Evolutionary conservation across 2,888 invertebrate species (phyloP).

Genomic region (Noctua janthe): DNA sequence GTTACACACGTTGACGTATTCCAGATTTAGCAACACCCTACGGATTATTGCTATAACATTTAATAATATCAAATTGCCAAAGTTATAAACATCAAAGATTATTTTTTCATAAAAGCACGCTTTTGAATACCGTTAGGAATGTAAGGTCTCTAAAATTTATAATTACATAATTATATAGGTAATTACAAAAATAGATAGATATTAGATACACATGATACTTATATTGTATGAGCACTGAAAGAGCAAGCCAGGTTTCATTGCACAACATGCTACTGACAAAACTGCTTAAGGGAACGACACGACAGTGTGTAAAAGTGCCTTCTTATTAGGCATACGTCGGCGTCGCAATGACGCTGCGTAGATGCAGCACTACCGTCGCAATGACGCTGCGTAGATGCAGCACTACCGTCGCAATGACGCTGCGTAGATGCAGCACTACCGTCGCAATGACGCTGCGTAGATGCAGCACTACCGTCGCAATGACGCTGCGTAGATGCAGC

Average conservation of each 20-base stretch:
- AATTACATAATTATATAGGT: conserved; percentile 7
- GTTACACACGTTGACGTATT: background rate
- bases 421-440: too few species aligned
- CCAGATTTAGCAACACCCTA: conserved; percentile 5
- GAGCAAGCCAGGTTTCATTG: background rate
- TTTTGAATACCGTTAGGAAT: conserved; percentile 30
- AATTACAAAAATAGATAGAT: conserved; percentile 46
- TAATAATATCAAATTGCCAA: conserved; percentile 25
- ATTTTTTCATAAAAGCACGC: conserved; percentile 11
- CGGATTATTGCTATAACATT: conserved; percentile 32
- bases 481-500: too few species aligned
- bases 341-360: background rate
- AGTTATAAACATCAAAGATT: conserved; percentile 25
- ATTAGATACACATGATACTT: conserved; percentile 20
- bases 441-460: too few species aligned
- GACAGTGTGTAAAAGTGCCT: background rate
- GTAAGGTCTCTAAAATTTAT: conserved; percentile 33
- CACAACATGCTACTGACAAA: background rate
- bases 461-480: too few species aligned
- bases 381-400: too few species aligned
- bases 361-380: too few species aligned
- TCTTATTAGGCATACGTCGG: background rate
- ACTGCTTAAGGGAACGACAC: background rate
- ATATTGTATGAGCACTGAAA: conserved; percentile 29
- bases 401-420: background rate